These are phyloP conservation scores for Lanius collurio DNA, from an alignment of 2,113 vertebrate species.

Conservation along the genomic window DNA sequence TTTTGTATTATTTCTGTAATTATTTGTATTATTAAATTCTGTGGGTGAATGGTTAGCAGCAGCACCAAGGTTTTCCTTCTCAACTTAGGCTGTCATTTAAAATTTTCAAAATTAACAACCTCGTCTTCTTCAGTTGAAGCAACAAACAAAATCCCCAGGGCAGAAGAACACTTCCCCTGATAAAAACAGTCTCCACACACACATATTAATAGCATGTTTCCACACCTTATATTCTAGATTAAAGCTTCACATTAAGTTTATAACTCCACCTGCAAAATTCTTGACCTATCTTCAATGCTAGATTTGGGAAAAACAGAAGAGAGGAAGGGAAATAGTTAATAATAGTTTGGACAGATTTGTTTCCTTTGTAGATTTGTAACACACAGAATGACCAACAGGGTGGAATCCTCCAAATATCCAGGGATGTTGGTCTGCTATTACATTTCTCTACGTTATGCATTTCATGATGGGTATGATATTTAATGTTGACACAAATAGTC, in stretches of 20 bases:
- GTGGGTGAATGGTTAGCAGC: neutral
- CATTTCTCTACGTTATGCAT: neutral
- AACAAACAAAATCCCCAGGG: neutral
- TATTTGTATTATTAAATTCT: neutral
- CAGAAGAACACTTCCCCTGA: neutral
- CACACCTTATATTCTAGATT: neutral
- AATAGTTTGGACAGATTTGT: neutral
- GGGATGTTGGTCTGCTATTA: neutral
- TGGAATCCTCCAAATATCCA: neutral
- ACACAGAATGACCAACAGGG: neutral
- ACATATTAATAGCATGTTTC: neutral
- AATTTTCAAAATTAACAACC: neutral
- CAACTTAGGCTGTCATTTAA: neutral
- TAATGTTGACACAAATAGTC: neutral
- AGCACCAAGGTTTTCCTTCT: neutral
- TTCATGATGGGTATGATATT: neutral
- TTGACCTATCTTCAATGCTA: neutral
- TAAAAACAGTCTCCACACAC: neutral
- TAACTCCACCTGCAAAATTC: neutral
- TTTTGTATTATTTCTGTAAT: neutral
- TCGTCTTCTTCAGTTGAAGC: neutral
- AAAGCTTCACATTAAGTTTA: neutral
- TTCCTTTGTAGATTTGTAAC: neutral
- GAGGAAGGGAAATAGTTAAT: neutral
- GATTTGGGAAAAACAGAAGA: neutral